Percentiles rank a stretch among this genome's conserved stretches.
Evolutionary conservation across 2,888 invertebrate genomes (phyloP).

Genomic region (Aphrophora alni): DNA sequence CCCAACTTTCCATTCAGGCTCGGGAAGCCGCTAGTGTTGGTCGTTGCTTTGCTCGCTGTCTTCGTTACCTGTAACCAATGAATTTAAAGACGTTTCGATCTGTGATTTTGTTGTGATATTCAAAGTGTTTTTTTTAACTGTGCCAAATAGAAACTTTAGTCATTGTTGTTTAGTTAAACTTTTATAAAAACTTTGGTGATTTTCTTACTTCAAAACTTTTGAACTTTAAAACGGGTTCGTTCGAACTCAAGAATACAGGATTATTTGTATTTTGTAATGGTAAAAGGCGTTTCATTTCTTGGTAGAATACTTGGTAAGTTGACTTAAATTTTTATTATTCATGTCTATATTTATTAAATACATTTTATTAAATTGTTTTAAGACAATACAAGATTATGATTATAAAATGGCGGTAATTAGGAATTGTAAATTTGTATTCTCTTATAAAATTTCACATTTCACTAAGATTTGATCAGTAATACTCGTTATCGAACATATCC

Average conservation of each 20-base stretch:
- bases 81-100: not conserved
- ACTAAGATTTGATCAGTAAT: too few species aligned
- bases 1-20: too few species aligned
- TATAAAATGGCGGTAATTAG: too few species aligned
- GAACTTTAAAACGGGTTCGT: not conserved
- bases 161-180: not conserved
- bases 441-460: too few species aligned
- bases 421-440: too few species aligned
- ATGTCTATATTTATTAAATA: too few species aligned
- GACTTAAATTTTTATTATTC: too few species aligned
- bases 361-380: too few species aligned
- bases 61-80: not conserved
- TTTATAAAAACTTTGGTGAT: not conserved
- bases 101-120: not conserved
- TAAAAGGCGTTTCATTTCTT: constrained; percentile 6
- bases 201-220: not conserved
- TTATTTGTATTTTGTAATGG: not conserved
- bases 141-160: not conserved
- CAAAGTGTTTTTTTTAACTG: not conserved
- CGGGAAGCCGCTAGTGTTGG: too few species aligned
- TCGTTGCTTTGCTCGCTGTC: too few species aligned
- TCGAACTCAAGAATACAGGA: not conserved
- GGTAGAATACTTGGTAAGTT: not conserved
- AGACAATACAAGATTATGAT: too few species aligned
- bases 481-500: too few species aligned